A percentile compares a stretch with the other conserved stretches of the same genome.
These are phyloP conservation scores for Halocaridina rubra DNA, from an alignment of 2,888 invertebrate genomes.

Conservation along the genomic window DNA sequence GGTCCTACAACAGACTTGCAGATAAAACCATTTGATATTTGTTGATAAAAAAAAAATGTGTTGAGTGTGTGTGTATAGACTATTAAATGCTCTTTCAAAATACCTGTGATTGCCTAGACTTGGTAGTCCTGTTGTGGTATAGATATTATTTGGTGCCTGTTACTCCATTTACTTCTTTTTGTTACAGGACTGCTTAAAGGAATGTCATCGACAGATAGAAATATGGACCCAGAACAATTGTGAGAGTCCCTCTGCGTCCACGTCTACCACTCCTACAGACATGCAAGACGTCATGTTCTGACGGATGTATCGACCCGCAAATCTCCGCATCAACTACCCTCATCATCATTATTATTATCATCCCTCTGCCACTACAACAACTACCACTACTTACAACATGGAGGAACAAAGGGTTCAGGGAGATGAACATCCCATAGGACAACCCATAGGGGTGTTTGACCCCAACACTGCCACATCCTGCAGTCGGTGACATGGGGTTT, in stretches of 20 bases:
- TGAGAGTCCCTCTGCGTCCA: conserved; percentile 28
- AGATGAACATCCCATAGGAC: neutral
- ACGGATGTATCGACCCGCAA: conserved; percentile 34
- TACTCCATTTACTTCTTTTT: too few species aligned
- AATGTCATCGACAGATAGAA: conserved; percentile 58
- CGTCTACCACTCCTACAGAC: conserved; percentile 54
- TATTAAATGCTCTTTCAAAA: too few species aligned
- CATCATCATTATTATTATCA: neutral
- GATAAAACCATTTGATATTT: too few species aligned
- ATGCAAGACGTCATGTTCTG: conserved; percentile 52
- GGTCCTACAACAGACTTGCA: too few species aligned
- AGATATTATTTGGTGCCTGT: too few species aligned
- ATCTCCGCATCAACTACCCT: conserved; percentile 29
- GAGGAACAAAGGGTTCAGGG: neutral
- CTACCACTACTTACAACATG: neutral
- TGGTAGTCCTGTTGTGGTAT: too few species aligned
- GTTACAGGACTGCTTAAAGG: conserved; percentile 52
- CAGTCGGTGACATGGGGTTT: conserved; percentile 54
- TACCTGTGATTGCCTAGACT: too few species aligned
- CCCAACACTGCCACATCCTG: conserved; percentile 59
- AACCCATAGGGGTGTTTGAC: conserved; percentile 32
- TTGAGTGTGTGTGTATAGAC: too few species aligned
- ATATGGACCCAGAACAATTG: conserved; percentile 57
- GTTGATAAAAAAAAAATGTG: too few species aligned
- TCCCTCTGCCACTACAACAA: conserved; percentile 10